Evolutionary conservation across 2,113 vertebrate genomes (phyloP).

Genomic region (Chroicocephalus ridibundus): DNA sequence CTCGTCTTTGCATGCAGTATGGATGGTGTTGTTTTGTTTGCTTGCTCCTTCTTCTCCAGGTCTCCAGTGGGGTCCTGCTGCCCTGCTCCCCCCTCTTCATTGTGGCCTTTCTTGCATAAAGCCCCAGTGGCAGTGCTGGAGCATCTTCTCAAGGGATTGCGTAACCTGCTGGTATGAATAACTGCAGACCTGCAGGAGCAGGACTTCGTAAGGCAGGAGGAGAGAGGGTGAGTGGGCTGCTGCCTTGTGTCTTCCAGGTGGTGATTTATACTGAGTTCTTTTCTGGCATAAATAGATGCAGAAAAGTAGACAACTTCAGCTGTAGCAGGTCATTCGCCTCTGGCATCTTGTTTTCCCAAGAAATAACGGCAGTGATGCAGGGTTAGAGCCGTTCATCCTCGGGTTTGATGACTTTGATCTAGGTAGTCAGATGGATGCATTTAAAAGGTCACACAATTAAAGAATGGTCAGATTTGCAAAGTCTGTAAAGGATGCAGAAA

Average conservation of each 20-base stretch:
- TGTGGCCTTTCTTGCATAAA: not conserved
- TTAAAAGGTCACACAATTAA: not conserved
- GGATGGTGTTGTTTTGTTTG: not conserved
- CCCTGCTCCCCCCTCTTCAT: not conserved
- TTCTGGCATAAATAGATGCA: not conserved
- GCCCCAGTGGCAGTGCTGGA: not conserved
- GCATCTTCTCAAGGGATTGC: not conserved
- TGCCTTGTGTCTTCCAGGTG: not conserved
- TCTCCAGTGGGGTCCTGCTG: not conserved
- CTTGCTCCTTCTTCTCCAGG: not conserved
- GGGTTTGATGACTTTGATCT: not conserved
- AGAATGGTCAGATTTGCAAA: not conserved
- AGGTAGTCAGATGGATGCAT: not conserved
- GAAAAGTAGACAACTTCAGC: not conserved
- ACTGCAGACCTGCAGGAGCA: not conserved
- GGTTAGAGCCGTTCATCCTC: not conserved
- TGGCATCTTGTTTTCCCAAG: not conserved
- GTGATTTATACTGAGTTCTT: not conserved
- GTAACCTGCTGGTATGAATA: not conserved
- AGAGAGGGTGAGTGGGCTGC: not conserved
- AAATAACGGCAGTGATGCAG: not conserved
- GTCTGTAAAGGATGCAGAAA: not conserved
- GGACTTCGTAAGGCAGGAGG: not conserved
- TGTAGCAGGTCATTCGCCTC: not conserved
- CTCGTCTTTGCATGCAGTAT: not conserved